These are phyloP conservation scores for Drosophila merina DNA, from an alignment of 2,888 invertebrate species.

Conservation along the genomic window DNA sequence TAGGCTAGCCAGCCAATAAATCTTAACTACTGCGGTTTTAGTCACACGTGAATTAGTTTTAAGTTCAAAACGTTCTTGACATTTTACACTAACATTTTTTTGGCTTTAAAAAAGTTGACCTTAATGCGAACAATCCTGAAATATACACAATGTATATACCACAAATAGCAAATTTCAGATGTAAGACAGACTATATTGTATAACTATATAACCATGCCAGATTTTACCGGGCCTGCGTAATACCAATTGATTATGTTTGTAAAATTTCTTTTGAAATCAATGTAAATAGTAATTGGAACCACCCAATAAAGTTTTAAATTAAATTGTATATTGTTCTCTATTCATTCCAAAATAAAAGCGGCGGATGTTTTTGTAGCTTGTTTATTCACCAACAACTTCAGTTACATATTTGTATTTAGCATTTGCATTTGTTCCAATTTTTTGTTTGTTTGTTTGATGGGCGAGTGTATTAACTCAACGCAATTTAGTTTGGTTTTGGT, in stretches of 20 bases:
- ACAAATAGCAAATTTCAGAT: slow-evolving; percentile 34
- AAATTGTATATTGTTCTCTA: slow-evolving; percentile 2
- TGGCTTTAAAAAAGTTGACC: slow-evolving; percentile 69
- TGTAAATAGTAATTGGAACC: slow-evolving; percentile 21
- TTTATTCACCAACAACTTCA: slow-evolving; percentile 78
- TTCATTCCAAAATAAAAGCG: not conserved
- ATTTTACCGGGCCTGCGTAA: slow-evolving; percentile 5
- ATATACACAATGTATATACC: slow-evolving; percentile 36
- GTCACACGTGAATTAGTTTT: slow-evolving; percentile 35
- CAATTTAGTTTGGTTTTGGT: slow-evolving; percentile 45
- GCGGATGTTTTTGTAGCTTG: slow-evolving; percentile 59
- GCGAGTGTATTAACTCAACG: slow-evolving; percentile 51
- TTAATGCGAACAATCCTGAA: slow-evolving; percentile 20
- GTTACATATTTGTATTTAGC: slow-evolving; percentile 66
- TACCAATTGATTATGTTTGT: slow-evolving; percentile 7
- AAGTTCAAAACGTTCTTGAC: slow-evolving; percentile 35
- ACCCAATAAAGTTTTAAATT: slow-evolving; percentile 25
- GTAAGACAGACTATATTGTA: slow-evolving; percentile 9
- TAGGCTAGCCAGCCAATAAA: not conserved
- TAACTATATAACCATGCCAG: not conserved
- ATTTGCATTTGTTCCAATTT: slow-evolving; percentile 48
- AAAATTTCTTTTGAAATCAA: slow-evolving; percentile 3
- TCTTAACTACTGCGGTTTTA: not conserved
- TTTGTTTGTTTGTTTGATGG: slow-evolving; percentile 20
- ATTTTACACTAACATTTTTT: slow-evolving; percentile 20